Base-by-base conservation (phyloP, 2,797 vertebrate species). In the Ctenochaetus hawaiiensis region DNA sequence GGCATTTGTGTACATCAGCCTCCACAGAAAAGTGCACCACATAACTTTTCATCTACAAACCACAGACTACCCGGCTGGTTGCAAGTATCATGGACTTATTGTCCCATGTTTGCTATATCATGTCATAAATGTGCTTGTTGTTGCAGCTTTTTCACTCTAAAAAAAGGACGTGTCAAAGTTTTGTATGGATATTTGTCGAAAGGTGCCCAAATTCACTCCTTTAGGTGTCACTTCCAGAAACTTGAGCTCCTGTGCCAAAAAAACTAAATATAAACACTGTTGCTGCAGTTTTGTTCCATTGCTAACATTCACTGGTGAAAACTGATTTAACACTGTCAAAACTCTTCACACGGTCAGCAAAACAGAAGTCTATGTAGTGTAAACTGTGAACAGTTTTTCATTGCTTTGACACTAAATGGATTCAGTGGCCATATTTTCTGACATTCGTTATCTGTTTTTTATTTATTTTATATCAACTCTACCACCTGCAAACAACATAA, bases 161-260 rank as follows among this genome's bases (percentile, higher is more conserved):
- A 79, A 70, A 0, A 0, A 71, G 0, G 6, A 0, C 7, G 30
- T 78, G 45, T 1, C 69, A 18, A 67, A 45, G 1, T 59, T 79
- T 49, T 67, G 17, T 17, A 0, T 0, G 2, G 0, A n/a, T 0
- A 47, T 1, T 45, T 13, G 6, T 83, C 52, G 82, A 80, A 16
- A 77, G 75, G 54, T 37, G 61, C n/a, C 0, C 83, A 22, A 70
- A 89, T 75, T 81, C 81, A 14, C n/a, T 84, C 16, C 60, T 89
- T 14, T 80, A 87, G 39, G 71, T 60, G 0, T 89, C 84, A 69
- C 58, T 73, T 37, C 64, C 53, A 8, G 0, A 34, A 34, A 34
- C 30, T 34, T 34, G 30, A 34, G 30, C 6, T 34, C 30, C 30
- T 37, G 9, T 78, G 57, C 67, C 8, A 20, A 22, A 70, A 67